Conservation (phyloP, 2,888 invertebrate species). For the Polyommatus iphigenia region DNA sequence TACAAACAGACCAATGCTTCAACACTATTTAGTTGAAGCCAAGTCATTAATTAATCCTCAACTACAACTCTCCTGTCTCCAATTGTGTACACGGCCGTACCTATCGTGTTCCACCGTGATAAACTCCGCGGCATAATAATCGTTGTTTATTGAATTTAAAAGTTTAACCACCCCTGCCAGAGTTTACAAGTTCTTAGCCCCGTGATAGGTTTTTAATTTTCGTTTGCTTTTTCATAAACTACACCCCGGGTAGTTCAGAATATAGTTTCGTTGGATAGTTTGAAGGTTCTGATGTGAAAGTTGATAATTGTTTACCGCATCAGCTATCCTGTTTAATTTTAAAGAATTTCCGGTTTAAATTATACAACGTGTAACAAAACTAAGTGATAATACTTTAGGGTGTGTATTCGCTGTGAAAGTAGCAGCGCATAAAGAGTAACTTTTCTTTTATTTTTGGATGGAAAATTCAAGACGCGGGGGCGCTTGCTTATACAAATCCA, state of each 20-base stretch:
- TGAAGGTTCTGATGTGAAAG: slow-evolving; percentile 2
- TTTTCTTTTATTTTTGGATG: no score
- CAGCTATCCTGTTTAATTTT: background rate
- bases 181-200: background rate
- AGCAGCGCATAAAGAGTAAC: no score
- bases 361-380: background rate
- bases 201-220: slow-evolving; percentile 20
- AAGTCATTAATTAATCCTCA: no score
- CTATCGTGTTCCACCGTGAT: slow-evolving; percentile 18
- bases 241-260: background rate
- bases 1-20: no score
- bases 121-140: slow-evolving; percentile 27
- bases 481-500: no score
- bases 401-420: no score
- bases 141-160: slow-evolving; percentile 31
- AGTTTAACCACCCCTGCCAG: background rate
- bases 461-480: no score
- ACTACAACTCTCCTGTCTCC: background rate
- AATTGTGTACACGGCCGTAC: background rate
- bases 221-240: slow-evolving; percentile 20
- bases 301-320: background rate
- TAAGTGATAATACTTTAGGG: no score
- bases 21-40: no score
- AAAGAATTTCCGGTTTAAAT: background rate
- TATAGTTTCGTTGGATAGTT: background rate